These are phyloP conservation scores for Idaea aversata DNA, from an alignment of 2,888 invertebrate genomes.

Conservation along the genomic window DNA sequence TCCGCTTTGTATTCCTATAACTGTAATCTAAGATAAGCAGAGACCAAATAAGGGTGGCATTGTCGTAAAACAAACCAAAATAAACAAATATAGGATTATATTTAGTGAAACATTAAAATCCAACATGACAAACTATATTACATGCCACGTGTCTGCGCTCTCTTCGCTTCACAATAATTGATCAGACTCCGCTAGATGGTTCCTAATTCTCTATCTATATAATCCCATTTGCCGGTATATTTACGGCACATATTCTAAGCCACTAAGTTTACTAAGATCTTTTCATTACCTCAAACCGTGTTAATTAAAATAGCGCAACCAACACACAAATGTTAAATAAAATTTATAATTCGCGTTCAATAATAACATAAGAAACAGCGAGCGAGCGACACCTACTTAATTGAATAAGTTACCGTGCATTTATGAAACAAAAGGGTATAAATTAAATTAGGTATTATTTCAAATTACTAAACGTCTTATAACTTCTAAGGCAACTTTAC, in stretches of 20 bases:
- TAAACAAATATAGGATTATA: constrained; percentile 80
- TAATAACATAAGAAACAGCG: constrained; percentile 26
- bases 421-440: constrained; percentile 46
- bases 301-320: constrained; percentile 68
- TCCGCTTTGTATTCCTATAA: not conserved
- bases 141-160: constrained; percentile 56
- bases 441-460: constrained; percentile 52
- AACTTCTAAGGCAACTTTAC: constrained; percentile 75
- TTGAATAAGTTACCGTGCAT: constrained; percentile 33
- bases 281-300: constrained; percentile 68
- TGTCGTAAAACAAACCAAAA: constrained; percentile 68
- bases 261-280: constrained; percentile 62
- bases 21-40: not conserved
- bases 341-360: constrained; percentile 37
- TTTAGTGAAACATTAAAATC: constrained; percentile 77
- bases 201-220: constrained; percentile 37
- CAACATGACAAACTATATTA: constrained; percentile 65
- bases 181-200: constrained; percentile 41
- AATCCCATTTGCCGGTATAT: constrained; percentile 71
- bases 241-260: constrained; percentile 63
- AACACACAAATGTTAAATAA: constrained; percentile 52
- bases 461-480: constrained; percentile 63
- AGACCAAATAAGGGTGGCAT: constrained; percentile 26
- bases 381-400: constrained; percentile 22
- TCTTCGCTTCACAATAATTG: constrained; percentile 44